Conservation (phyloP, 2,113 vertebrate species). For the Oreotrochilus melanogaster region DNA sequence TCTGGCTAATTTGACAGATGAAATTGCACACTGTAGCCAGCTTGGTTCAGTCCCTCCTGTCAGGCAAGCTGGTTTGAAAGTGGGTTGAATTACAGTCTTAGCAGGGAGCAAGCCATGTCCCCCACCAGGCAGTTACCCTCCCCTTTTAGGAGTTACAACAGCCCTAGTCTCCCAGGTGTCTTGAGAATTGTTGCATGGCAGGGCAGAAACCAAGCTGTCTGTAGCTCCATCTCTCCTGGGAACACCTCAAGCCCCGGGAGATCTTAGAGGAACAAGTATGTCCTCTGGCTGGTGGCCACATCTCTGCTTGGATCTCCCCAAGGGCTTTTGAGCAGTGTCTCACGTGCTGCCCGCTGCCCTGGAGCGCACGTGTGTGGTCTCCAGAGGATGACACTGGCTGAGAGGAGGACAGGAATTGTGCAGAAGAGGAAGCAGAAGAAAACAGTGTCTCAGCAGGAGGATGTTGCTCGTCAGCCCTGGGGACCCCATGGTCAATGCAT, state of each 20-base stretch:
- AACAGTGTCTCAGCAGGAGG: not conserved
- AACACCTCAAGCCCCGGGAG: not conserved
- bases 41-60: not conserved
- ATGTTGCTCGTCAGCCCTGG: not conserved
- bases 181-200: accelerated
- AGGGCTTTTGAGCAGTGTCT: not conserved
- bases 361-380: accelerated
- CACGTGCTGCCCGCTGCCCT: accelerated
- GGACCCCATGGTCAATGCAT: not conserved
- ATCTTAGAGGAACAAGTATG: not conserved
- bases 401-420: accelerated
- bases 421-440: not conserved
- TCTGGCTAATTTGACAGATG: constrained; percentile 18
- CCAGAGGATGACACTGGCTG: not conserved
- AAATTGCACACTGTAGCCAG: not conserved
- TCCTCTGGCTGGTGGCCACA: not conserved
- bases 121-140: not conserved
- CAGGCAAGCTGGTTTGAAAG: not conserved
- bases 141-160: not conserved
- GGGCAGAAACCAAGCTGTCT: not conserved
- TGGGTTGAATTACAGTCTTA: constrained; percentile 5
- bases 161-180: not conserved
- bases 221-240: not conserved
- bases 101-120: not conserved
- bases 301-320: not conserved